Base-by-base conservation (phyloP, 2,113 vertebrate species). In the Nyctibius bracteatus region DNA sequence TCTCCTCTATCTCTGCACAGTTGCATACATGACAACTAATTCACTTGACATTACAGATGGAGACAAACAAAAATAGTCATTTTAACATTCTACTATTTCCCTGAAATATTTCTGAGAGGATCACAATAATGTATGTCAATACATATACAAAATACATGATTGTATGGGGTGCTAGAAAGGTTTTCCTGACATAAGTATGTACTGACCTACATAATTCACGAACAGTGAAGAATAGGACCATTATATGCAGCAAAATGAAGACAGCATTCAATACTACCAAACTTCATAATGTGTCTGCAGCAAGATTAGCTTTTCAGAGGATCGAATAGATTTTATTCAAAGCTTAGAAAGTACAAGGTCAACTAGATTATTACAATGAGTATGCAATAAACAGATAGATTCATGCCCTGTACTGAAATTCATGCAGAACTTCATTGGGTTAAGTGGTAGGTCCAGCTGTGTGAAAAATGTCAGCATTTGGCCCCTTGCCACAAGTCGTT, bases 161-260 rank as follows among this genome's bases (percentile, higher is more conserved):
- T 92, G 49, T 92, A 28, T 87, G 57, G 20, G 52, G 27, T 87
- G 70, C 52, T 79, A 96, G 73, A 96, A 95, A 95, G 84, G 78
- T 85, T 97, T 97, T 95, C 65, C 93, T 95, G 65, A 57, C 81
- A 72, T 65, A n/a, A 5, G 3, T 90, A 24, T 58, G 85, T 68
- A 46, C 37, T 96, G 92, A 96, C 89, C 90, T 94, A 91, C 90
- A 96, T 96, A 95, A 97, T 96, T 96, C 90, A 96, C 90, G 84
- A 96, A 93, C 22, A 1, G 70, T 58, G 51, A 95, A 95, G 84
- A 97, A 93, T 77, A 91, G n/a, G 25, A 85, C 70, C 54, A 88
- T 96, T 95, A 92, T 90, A 67, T n/a, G 28, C 49, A 77, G 81
- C n/a, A 94, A 95, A 92, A 94, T 82, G 71, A 82, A 91, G 87